Conservation (phyloP, 2,888 invertebrate species). For the Proisotoma minuta region DNA sequence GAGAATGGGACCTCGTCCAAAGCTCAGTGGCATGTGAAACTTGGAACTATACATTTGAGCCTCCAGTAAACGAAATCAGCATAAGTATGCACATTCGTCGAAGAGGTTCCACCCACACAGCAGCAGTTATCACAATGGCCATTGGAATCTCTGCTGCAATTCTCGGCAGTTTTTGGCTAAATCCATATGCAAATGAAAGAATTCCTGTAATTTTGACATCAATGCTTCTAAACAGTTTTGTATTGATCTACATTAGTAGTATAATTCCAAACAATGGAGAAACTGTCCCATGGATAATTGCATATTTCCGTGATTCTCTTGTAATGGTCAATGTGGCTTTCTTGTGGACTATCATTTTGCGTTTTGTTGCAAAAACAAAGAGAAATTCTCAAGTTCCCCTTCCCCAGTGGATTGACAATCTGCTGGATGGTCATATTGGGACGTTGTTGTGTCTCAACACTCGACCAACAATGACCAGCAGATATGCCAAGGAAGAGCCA, state of each 20-base stretch:
- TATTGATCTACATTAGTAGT: slow-evolving; percentile 19
- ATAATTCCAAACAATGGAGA: slow-evolving; percentile 26
- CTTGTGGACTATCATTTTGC: slow-evolving; percentile 27
- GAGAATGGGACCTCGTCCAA: slow-evolving; percentile 22
- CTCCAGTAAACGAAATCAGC: slow-evolving; percentile 9
- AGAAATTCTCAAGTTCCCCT: slow-evolving; percentile 21
- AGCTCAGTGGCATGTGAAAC: slow-evolving; percentile 2
- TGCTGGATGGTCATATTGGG: slow-evolving; percentile 21
- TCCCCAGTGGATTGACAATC: slow-evolving; percentile 17
- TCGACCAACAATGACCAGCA: slow-evolving; percentile 5
- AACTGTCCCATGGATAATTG: slow-evolving; percentile 25
- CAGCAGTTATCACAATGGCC: slow-evolving; percentile 12
- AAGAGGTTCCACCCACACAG: slow-evolving; percentile 18
- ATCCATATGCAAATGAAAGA: slow-evolving; percentile 29
- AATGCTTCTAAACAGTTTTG: slow-evolving; percentile 22
- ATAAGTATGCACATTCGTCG: slow-evolving; percentile 21
- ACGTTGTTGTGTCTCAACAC: slow-evolving; percentile 26
- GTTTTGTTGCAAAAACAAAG: slow-evolving; percentile 25
- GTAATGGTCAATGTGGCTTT: slow-evolving; percentile 27
- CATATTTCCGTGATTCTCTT: slow-evolving; percentile 31
- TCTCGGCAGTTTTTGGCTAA: slow-evolving; percentile 32
- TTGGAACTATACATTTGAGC: not conserved
- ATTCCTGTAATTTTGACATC: slow-evolving; percentile 20
- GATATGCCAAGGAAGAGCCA: not conserved
- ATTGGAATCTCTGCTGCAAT: slow-evolving; percentile 24